A percentile compares a stretch with the other conserved stretches of the same genome.
phyloP scores from a whole-genome alignment of 2,797 vertebrate species.

The Sciaenops ocellatus region DNA sequence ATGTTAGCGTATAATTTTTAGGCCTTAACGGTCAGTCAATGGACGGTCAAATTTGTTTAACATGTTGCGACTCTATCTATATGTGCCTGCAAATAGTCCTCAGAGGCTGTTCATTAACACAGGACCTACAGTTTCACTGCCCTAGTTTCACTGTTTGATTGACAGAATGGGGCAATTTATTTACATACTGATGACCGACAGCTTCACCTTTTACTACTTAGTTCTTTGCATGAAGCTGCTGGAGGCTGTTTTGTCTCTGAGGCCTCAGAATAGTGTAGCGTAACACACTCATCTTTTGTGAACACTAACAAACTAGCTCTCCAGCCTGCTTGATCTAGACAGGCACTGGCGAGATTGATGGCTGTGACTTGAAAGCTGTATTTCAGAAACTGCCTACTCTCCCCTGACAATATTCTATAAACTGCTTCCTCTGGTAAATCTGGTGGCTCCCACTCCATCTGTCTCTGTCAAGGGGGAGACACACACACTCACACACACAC shows the following conservation, averaged over 20 bases:
- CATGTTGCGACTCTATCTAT: constrained; percentile 30
- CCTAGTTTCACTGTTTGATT: constrained; percentile 77
- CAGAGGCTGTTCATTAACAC: constrained; percentile 55
- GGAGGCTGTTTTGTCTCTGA: constrained; percentile 66
- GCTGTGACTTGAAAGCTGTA: constrained; percentile 84
- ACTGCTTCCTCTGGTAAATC: constrained; percentile 86
- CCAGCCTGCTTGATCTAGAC: constrained; percentile 71
- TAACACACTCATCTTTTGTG: constrained; percentile 75
- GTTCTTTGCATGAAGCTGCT: constrained; percentile 48
- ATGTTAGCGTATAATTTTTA: not conserved
- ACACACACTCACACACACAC: constrained; percentile 46
- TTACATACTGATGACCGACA: constrained; percentile 80
- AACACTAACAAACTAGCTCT: constrained; percentile 78
- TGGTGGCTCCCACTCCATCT: constrained; percentile 83
- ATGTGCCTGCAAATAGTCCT: constrained; percentile 53
- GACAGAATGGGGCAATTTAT: constrained; percentile 81
- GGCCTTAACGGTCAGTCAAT: not conserved
- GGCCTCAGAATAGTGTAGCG: constrained; percentile 57
- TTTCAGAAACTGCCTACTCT: constrained; percentile 83
- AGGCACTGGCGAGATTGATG: constrained; percentile 83
- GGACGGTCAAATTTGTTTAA: constrained; percentile 19
- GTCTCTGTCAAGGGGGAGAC: constrained; percentile 82
- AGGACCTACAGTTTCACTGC: constrained; percentile 48
- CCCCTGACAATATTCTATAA: constrained; percentile 86
- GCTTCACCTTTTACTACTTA: constrained; percentile 64